Base-by-base conservation (phyloP, 1,140 invertebrate genomes). In the Adelges cooleyi region DNA sequence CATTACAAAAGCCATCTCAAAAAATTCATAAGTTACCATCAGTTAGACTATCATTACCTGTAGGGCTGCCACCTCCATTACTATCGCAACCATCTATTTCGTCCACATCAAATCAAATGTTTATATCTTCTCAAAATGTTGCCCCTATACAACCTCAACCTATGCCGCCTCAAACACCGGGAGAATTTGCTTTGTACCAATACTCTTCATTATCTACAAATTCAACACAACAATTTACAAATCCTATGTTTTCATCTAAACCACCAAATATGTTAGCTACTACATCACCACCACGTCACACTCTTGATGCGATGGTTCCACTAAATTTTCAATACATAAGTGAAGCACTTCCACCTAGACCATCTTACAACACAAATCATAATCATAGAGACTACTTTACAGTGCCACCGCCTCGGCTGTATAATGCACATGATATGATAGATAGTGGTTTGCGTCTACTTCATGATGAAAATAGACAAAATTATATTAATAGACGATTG, bases 331-430 rank as follows among this genome's bases (percentile, higher is more conserved):
- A 17, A 18, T 62, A 40, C 10, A 48, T 62, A 18, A 18, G 25
- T 3, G 56, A 62, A 22, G 42, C 56, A 9, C 40, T 13, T 29
- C 56, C 56, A 11, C 25, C 23, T 3, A 44, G 56, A 33, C 10
- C 17, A 17, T 1, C 56, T 46, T 62, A 62, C 22, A 15, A 25
- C 20, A 42, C 44, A 48, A 62, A 46, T 46, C 46, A 62, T 3
- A 62, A 29, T 62, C 56, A 62, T 29, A 46, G 56, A 62, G 40
- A 62, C 44, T 46, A 23, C 18, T 46, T 62, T n/a, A n/a, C 40
- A 1, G 38, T 44, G 17, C 56, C 27, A 20, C 4, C 56, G n/a
- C 6, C 22, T n/a, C 40, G 27, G 15, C 1, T 11, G 5, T 62
- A 23, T 6, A n/a, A 5, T 22, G 56, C 44, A 9, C 46, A 27